Conservation (phyloP, 2,888 invertebrate species). For the Tipula helvola region DNA sequence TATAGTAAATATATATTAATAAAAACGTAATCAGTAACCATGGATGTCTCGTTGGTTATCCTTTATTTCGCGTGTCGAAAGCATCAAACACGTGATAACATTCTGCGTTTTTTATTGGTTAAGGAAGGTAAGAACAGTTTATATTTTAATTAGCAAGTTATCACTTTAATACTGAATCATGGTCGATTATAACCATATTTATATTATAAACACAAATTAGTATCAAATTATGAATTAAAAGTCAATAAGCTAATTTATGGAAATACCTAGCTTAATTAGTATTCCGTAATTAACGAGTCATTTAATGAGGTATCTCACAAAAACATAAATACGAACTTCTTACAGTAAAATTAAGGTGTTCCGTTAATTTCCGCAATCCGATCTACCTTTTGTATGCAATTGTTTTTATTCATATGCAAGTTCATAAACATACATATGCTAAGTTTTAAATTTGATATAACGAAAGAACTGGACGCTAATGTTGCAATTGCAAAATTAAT, state of each 20-base stretch:
- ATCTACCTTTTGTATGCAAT: not conserved
- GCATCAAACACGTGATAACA: not conserved
- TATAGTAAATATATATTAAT: not conserved
- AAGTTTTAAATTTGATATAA: not conserved
- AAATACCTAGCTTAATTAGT: not conserved
- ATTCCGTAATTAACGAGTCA: not conserved
- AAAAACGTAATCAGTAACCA: not conserved
- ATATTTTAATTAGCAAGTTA: not conserved
- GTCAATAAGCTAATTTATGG: not conserved
- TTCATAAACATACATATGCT: not conserved
- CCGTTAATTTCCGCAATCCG: not conserved
- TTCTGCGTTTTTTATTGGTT: too few species aligned
- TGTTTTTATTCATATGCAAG: not conserved
- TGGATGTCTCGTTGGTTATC: not conserved
- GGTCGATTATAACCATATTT: not conserved
- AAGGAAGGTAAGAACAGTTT: not conserved
- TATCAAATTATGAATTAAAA: not conserved
- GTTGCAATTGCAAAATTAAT: not conserved
- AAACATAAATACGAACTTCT: not conserved
- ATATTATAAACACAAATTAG: not conserved
- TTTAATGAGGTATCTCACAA: not conserved
- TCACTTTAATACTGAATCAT: not conserved
- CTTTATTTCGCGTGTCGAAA: not conserved
- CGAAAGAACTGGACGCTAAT: not conserved
- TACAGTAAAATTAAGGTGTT: not conserved